phyloP scores from a whole-genome alignment of 2,113 vertebrate species.

The Oreochromis aureus region DNA sequence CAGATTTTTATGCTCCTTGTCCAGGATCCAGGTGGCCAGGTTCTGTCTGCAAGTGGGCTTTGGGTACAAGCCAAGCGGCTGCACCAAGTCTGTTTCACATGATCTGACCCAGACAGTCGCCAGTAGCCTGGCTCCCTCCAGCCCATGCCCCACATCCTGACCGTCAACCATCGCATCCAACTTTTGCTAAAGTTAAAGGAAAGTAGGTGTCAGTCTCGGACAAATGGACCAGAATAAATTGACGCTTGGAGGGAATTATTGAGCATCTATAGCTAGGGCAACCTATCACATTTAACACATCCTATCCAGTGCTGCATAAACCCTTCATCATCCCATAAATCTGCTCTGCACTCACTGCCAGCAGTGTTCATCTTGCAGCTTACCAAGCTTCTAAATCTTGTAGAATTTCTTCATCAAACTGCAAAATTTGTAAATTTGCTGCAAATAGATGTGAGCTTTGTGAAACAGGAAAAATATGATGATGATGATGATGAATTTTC shows the following conservation, averaged over 20 bases:
- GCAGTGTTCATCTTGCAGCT: background rate
- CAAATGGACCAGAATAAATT: background rate
- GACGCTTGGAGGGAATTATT: background rate
- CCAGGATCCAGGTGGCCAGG: background rate
- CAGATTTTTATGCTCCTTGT: background rate
- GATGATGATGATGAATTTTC: background rate
- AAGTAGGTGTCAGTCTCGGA: background rate
- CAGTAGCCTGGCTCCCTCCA: background rate
- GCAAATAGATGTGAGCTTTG: background rate
- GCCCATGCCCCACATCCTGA: constrained; percentile 17
- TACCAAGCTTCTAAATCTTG: background rate
- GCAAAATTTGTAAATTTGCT: background rate
- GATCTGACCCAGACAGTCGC: background rate
- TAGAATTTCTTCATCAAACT: background rate
- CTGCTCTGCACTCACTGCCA: background rate
- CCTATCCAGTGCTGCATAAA: background rate
- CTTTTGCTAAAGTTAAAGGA: background rate
- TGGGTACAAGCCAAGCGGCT: background rate
- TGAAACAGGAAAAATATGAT: background rate
- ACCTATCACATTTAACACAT: background rate
- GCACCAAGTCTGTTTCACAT: background rate
- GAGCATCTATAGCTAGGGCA: background rate
- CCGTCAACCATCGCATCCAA: background rate
- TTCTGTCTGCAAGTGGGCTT: background rate
- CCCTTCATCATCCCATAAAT: background rate